Base-by-base conservation (phyloP, 2,888 invertebrate species). In the Corbicula japonica region DNA sequence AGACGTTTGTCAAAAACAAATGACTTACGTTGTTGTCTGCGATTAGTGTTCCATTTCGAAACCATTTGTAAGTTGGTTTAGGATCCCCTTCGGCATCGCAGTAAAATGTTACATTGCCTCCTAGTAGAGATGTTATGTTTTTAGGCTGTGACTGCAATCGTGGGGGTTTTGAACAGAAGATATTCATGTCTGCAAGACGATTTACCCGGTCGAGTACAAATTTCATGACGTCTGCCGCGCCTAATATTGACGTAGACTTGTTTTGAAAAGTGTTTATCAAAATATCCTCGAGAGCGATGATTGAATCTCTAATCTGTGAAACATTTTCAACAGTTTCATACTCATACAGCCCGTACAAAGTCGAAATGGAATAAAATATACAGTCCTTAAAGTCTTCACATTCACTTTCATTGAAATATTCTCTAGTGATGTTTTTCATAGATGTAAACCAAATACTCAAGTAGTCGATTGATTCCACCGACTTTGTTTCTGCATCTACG, bases 361-460 rank as follows among this genome's bases (percentile, higher is more conserved):
- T 23, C n/a, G 70, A 48, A 6, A 70, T 46, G 2, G 76, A 41
- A 34, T 56, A 65, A 6, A 65, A 65, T 3, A 70, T 28, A 38
- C 76, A 76, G 35, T 76, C 76, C 18, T 48, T 41, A 26, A 76
- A 76, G 1, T 28, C 70, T 12, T 15, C 38, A 63, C 76, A 76
- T 30, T 70, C 65, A 2, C 34, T 34, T 21, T 63, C 50, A 34
- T 56, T 41, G n/a, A 76, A 76, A 26, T 48, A 65, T 2, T 34
- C 30, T 1, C 30, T 38, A n/a, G 70, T 65, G 4, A 18, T 26
- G 26, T 70, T 76, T 30, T 56, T 62, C 34, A 69, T 44, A 6
- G 48, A 54, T 1, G 34, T 12, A 44, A 63, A n/a, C n/a, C n/a
- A n/a, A n/a, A n/a, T n/a, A n/a, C n/a, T n/a, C n/a, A n/a, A n/a